phyloP scores from a whole-genome alignment of 2,888 invertebrate species.

The Tipula confusa region DNA sequence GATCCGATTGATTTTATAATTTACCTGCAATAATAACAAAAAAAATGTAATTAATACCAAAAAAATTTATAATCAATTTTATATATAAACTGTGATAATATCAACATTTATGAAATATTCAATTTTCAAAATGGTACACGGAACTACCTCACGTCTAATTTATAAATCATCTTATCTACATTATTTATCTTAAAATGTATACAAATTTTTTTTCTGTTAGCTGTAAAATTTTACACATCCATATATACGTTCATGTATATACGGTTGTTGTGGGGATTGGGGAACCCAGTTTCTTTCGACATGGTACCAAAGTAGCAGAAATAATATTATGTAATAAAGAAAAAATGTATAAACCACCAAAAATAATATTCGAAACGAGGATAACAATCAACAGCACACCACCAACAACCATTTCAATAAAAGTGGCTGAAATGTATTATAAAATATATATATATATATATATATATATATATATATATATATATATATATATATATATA shows the following conservation, averaged over 20 bases:
- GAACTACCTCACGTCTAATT: constrained; percentile 9
- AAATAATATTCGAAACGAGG: neutral
- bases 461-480: neutral
- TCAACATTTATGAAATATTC: neutral
- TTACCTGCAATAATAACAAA: neutral
- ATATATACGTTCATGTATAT: neutral
- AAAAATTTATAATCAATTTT: neutral
- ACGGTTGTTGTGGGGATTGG: neutral
- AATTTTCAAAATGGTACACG: neutral
- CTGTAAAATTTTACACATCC: too few relatives aligned
- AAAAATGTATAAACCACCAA: neutral
- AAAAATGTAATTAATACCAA: neutral
- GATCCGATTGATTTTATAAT: neutral
- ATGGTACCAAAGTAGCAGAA: neutral
- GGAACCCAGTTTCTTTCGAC: neutral
- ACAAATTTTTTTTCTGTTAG: neutral
- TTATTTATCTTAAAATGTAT: neutral
- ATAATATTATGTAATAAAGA: too few relatives aligned
- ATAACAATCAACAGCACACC: neutral
- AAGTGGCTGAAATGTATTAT: neutral
- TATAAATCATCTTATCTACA: constrained; percentile 3
- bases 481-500: neutral
- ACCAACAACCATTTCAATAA: neutral
- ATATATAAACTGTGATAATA: neutral
- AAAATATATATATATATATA: neutral